Percentiles rank a stretch among this genome's conserved stretches.
phyloP scores from a whole-genome alignment of 1,140 invertebrate genomes.

The Sitophilus oryzae region DNA sequence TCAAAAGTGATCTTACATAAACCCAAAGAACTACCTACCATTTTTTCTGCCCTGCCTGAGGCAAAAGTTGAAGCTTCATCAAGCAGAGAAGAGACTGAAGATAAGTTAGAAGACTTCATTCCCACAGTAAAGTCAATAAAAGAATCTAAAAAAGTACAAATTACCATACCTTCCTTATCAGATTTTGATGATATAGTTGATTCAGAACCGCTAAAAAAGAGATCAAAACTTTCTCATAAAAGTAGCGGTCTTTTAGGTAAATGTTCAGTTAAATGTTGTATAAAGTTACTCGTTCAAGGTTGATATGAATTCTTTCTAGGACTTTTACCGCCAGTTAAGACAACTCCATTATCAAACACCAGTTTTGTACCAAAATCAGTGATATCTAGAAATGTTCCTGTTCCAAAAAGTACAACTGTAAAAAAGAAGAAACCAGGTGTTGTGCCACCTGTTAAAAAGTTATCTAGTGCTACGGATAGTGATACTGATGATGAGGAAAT shows the following conservation, averaged over 20 bases:
- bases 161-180: conserved; percentile 35
- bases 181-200: conserved; percentile 31
- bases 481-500: conserved; percentile 38
- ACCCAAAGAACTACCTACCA: not conserved
- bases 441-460: not conserved
- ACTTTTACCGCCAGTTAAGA: conserved; percentile 36
- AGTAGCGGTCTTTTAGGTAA: conserved; percentile 24
- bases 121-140: conserved; percentile 32
- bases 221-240: conserved; percentile 28
- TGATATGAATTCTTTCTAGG: not conserved
- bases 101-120: conserved; percentile 36
- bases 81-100: conserved; percentile 23
- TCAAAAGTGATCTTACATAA: conserved; percentile 6
- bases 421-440: conserved; percentile 4
- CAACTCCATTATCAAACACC: conserved; percentile 25
- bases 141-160: conserved; percentile 34
- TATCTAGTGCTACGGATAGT: conserved; percentile 18
- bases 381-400: conserved; percentile 17
- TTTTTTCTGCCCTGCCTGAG: conserved; percentile 13
- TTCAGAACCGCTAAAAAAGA: conserved; percentile 27
- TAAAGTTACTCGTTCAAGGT: not conserved
- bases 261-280: not conserved
- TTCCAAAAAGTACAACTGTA: conserved; percentile 8
- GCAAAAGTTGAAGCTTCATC: conserved; percentile 6
- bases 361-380: conserved; percentile 32